Evolutionary conservation across 2,888 invertebrate genomes (phyloP).

Genomic region (Anthoptus insignis): DNA sequence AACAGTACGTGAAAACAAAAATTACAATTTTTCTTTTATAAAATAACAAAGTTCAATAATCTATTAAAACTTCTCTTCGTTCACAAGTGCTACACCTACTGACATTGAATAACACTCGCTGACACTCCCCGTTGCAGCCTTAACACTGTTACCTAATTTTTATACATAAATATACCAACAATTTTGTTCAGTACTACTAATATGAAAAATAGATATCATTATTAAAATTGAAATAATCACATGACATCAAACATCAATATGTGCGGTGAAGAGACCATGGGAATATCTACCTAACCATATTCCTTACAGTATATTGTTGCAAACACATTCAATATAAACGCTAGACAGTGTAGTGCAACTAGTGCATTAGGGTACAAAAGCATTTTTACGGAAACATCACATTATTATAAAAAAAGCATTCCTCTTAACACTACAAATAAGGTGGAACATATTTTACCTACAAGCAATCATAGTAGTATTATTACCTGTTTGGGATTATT

Average conservation of each 20-base stretch:
- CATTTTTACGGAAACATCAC: constrained; percentile 1
- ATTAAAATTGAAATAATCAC: constrained; percentile 3
- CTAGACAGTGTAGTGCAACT: not conserved
- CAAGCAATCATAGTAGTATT: not conserved
- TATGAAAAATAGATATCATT: constrained; percentile 17
- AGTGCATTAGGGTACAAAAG: not conserved
- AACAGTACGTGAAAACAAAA: too few species aligned
- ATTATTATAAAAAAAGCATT: not conserved
- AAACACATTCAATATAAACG: not conserved
- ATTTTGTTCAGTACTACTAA: constrained; percentile 66
- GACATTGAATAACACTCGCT: not conserved
- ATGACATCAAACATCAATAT: not conserved
- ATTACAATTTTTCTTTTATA: too few species aligned
- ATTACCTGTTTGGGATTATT: not conserved
- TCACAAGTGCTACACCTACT: not conserved
- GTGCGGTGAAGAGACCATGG: not conserved
- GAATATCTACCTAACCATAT: not conserved
- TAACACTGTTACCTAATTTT: constrained; percentile 64
- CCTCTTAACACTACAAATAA: not conserved
- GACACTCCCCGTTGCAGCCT: constrained; percentile 13
- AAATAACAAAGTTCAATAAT: too few species aligned
- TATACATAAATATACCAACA: constrained; percentile 76
- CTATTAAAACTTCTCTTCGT: too few species aligned
- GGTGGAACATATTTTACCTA: too few species aligned
- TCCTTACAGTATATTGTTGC: not conserved